Evolutionary conservation across 2,888 invertebrate species (phyloP).

Genomic region (Erpobdella octoculata): DNA sequence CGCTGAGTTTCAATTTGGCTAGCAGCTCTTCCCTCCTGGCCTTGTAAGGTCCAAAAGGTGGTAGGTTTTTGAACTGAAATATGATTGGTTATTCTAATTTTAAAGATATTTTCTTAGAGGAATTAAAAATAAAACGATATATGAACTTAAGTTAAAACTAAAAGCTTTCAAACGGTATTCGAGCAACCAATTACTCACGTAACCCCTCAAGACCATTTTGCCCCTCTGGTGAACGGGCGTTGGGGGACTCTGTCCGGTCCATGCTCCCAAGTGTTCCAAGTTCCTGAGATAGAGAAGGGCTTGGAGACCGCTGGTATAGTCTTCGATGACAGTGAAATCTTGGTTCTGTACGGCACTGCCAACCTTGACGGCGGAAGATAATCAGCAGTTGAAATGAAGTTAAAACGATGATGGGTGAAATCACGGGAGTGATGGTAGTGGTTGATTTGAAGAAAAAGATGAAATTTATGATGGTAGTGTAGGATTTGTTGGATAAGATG

Average conservation of each 20-base stretch:
- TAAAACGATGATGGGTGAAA: not conserved
- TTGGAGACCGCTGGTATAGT: constrained; percentile 82
- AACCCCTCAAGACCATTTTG: too few species aligned
- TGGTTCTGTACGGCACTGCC: constrained; percentile 97
- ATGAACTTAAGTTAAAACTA: too few species aligned
- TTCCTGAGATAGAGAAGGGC: constrained; percentile 71
- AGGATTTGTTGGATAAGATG: not conserved
- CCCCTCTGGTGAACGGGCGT: constrained; percentile 82
- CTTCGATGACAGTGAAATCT: constrained; percentile 91
- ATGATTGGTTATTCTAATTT: not conserved
- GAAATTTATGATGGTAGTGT: not conserved
- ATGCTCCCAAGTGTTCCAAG: constrained; percentile 55
- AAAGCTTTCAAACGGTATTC: too few species aligned
- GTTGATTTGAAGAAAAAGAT: not conserved
- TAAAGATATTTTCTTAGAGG: too few species aligned
- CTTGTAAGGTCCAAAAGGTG: constrained; percentile 80
- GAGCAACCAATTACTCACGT: too few species aligned
- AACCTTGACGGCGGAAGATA: constrained; percentile 51
- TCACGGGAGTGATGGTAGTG: not conserved
- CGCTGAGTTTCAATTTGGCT: constrained; percentile 53
- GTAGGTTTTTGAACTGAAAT: constrained; percentile 46
- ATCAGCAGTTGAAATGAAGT: not conserved
- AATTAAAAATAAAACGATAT: too few species aligned
- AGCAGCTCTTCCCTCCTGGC: constrained; percentile 63
- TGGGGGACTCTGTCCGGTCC: constrained; percentile 93